Evolutionary conservation across 2,888 invertebrate species (phyloP).

Genomic region (Parascotia fuliginaria): DNA sequence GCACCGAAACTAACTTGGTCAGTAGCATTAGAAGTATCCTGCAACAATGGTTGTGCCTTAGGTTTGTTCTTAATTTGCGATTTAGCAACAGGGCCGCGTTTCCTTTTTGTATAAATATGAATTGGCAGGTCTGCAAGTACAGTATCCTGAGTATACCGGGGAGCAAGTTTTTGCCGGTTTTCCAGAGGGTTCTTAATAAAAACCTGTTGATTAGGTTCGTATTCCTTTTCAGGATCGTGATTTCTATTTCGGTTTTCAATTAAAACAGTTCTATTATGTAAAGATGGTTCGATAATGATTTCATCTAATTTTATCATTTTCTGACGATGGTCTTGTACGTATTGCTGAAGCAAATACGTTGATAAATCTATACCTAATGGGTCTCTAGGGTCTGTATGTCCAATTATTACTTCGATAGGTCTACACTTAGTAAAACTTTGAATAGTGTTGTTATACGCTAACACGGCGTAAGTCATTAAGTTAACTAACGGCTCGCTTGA

Average conservation of each 20-base stretch:
- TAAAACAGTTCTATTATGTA: conserved; percentile 5
- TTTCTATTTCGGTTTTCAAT: conserved; percentile 23
- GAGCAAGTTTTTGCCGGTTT: conserved; percentile 34
- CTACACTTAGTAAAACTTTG: conserved; percentile 16
- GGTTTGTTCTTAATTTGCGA: conserved; percentile 27
- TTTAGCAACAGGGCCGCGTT: conserved; percentile 35
- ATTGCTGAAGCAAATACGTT: conserved; percentile 26
- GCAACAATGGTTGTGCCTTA: conserved; percentile 37
- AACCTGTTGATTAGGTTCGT: no score
- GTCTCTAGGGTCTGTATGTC: conserved; percentile 37
- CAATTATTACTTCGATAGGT: conserved; percentile 38
- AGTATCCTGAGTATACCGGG: conserved; percentile 37
- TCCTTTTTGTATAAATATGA: conserved; percentile 39
- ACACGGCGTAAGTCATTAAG: conserved; percentile 24
- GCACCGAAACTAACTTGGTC: neutral
- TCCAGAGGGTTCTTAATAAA: conserved; percentile 37
- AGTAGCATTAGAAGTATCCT: conserved; percentile 23
- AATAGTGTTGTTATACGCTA: conserved; percentile 37
- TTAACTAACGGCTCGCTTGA: conserved; percentile 9
- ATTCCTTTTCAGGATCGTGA: conserved; percentile 28
- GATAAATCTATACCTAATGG: conserved; percentile 25
- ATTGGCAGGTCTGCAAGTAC: no score
- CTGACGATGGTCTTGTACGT: conserved; percentile 18
- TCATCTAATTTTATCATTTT: conserved; percentile 19
- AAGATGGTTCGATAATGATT: conserved; percentile 14